Base-by-base conservation (phyloP, 2,888 invertebrate genomes). In the Raillietiella orientalis region DNA sequence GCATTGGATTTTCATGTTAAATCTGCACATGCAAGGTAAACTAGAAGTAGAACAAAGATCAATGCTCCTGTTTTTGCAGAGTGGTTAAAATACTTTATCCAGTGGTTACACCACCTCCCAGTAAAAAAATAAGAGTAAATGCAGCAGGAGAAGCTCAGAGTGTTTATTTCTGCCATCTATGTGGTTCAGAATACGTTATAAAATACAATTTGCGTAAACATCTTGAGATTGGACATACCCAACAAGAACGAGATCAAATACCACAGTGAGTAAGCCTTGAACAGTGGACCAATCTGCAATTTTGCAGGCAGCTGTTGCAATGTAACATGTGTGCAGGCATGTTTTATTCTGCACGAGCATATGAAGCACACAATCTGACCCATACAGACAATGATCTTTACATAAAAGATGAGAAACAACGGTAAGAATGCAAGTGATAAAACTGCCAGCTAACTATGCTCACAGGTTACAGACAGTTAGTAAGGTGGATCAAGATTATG, bases 171-270 rank as follows among this genome's bases (percentile, higher is more conserved):
- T 55, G 55, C 30, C 52, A 55, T 34, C 38, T 63, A 34, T 64
- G 63, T 43, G 63, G 63, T 10, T 57, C 56, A 29, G 62, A 63
- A 38, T 62, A 60, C 41, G 52, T 59, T 24, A 53, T 62, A 29
- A 63, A 62, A 43, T 58, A 59, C 28, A 63, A 63, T 44, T 44
- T 63, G 34, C 55, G 57, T 42, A 57, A 57, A 45, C 58, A 59
- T 38, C 26, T 55, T 32, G 41, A 41, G 27, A 50, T 52, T 34
- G 53, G 56, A 24, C 59, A 59, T 34, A 37, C 39, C 31, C 47
- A 55, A 41, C 55, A 57, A 34, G 58, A 61, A 35, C 35, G 49
- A 26, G 43, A 44, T 15, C 32, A 28, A 21, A 30, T 36, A 10
- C 39, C 39, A 9, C 29, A 33, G 39, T 39, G 29, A 34, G 35